Percentiles rank a stretch among this genome's conserved stretches.
These are phyloP conservation scores for Phocides pigmalion DNA, from an alignment of 1,140 invertebrate species.

Conservation along the genomic window DNA sequence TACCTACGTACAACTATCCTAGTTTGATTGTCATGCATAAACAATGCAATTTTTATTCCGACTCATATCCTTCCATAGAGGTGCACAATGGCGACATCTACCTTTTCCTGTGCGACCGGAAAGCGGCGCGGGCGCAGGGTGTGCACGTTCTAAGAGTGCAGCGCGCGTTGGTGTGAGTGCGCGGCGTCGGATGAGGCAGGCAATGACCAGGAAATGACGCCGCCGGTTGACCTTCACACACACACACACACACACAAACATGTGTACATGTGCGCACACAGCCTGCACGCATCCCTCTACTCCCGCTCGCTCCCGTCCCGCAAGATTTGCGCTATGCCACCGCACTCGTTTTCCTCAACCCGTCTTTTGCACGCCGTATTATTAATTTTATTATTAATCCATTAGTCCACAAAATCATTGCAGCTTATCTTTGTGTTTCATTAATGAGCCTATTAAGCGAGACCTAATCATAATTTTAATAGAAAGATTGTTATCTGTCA, in stretches of 20 bases:
- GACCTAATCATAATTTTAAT: not conserved
- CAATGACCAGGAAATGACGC: constrained; percentile 85
- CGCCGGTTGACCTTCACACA: constrained; percentile 76
- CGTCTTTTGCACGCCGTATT: not conserved
- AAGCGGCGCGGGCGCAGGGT: constrained; percentile 58
- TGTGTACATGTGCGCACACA: constrained; percentile 43
- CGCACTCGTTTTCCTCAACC: constrained; percentile 38
- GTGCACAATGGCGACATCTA: constrained; percentile 58
- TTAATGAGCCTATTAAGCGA: not conserved
- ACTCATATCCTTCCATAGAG: constrained; percentile 59
- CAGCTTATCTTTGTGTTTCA: not conserved
- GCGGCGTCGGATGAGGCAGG: constrained; percentile 65
- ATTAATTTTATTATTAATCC: not conserved
- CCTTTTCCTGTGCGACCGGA: constrained; percentile 72
- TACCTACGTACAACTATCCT: constrained; percentile 40
- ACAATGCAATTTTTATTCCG: constrained; percentile 60
- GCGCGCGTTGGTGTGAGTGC: constrained; percentile 41
- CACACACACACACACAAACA: constrained; percentile 52
- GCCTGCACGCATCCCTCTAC: constrained; percentile 48
- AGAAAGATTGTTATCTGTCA: constrained; percentile 12
- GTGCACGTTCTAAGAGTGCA: constrained; percentile 52
- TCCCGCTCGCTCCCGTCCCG: constrained; percentile 41
- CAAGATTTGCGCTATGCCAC: constrained; percentile 37
- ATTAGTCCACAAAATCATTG: not conserved
- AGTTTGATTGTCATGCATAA: constrained; percentile 55